Evolutionary conservation across 2,113 vertebrate genomes (phyloP).

Genomic region (Cynocephalus volans): DNA sequence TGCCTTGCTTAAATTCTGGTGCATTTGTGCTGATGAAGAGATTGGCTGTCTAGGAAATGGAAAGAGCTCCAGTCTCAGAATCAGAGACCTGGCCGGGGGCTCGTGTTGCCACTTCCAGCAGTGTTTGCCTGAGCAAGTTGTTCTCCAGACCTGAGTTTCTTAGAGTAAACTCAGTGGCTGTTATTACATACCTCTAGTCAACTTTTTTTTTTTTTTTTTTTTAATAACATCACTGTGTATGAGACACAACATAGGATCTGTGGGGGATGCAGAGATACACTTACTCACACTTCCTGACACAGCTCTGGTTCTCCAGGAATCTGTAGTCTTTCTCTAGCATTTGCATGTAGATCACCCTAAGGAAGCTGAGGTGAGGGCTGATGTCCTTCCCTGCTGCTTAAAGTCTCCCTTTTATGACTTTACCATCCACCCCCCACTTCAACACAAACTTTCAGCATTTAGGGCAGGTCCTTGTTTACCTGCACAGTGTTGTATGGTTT

Average conservation of each 20-base stretch:
- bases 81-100: not conserved
- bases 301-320: not conserved
- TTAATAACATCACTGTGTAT: too few relatives aligned
- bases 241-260: not conserved
- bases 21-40: fast-evolving
- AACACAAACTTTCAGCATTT: fast-evolving
- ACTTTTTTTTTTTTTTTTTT: not conserved
- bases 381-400: too few relatives aligned
- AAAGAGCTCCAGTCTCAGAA: fast-evolving
- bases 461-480: fast-evolving
- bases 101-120: fast-evolving
- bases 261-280: not conserved
- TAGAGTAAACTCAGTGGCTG: fast-evolving
- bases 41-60: fast-evolving
- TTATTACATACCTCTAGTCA: fast-evolving
- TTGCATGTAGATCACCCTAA: not conserved
- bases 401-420: fast-evolving
- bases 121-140: fast-evolving
- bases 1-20: fast-evolving
- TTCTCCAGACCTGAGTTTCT: not conserved
- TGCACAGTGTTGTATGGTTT: fast-evolving
- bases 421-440: fast-evolving
- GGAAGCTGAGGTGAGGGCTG: not conserved
- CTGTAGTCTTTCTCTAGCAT: not conserved
- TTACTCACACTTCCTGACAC: fast-evolving